These are phyloP conservation scores for Sebastes glaucus DNA, from an alignment of 2,797 vertebrate genomes.

Conservation along the genomic window DNA sequence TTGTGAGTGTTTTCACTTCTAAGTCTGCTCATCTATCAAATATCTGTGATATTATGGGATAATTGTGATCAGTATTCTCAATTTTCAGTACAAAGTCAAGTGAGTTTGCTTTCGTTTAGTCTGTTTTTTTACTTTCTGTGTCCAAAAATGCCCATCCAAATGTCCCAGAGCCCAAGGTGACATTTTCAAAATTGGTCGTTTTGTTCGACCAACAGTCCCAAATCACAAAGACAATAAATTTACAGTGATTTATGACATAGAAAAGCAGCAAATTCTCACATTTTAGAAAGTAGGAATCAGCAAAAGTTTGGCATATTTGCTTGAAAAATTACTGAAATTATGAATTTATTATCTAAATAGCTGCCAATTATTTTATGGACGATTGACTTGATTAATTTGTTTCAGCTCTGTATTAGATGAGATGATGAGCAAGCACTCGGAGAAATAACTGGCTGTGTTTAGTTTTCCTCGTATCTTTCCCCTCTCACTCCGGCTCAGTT, in stretches of 20 bases:
- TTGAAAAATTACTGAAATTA: background rate
- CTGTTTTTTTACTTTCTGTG: background rate
- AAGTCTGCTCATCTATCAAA: background rate
- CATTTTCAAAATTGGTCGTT: background rate
- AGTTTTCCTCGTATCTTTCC: background rate
- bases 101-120: background rate
- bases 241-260: background rate
- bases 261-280: background rate
- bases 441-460: background rate
- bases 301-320: background rate
- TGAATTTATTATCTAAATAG: background rate
- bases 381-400: background rate
- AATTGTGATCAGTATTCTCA: background rate
- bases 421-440: background rate
- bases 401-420: background rate
- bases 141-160: background rate
- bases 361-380: background rate
- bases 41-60: background rate
- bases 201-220: background rate
- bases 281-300: no score
- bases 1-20: background rate
- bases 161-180: background rate
- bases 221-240: background rate
- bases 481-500: background rate
- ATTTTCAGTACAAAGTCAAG: no score